Conservation (phyloP, 2,888 invertebrate genomes). For the Lottia gigantea region DNA sequence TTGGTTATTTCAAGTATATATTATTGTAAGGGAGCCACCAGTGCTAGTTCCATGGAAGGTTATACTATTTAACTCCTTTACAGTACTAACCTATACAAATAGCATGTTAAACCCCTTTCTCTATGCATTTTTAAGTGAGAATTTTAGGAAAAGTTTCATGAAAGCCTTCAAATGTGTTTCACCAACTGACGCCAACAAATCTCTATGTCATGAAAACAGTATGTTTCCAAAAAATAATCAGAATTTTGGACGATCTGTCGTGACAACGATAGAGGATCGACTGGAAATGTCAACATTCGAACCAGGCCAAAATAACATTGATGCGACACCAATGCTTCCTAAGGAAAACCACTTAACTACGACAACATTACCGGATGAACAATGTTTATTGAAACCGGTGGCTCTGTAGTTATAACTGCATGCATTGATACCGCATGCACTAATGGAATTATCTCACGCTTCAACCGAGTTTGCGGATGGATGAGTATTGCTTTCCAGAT, state of each 20-base stretch:
- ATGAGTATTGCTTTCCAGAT: no score
- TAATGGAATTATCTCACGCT: no score
- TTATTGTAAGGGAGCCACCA: slow-evolving; percentile 39
- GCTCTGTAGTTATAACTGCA: slow-evolving; percentile 9
- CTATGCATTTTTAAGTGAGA: slow-evolving; percentile 66
- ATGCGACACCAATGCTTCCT: background rate
- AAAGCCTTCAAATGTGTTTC: slow-evolving; percentile 64
- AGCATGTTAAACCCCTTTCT: slow-evolving; percentile 66
- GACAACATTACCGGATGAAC: slow-evolving; percentile 19
- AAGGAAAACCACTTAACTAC: background rate
- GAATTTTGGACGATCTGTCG: slow-evolving; percentile 25
- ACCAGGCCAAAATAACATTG: slow-evolving; percentile 4
- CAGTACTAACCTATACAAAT: slow-evolving; percentile 64
- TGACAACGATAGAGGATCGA: slow-evolving; percentile 29
- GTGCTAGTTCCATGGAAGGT: slow-evolving; percentile 36
- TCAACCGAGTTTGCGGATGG: no score
- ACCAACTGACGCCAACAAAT: slow-evolving; percentile 46
- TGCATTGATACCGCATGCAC: no score
- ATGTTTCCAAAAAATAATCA: slow-evolving; percentile 47
- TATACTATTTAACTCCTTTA: slow-evolving; percentile 59
- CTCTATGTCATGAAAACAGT: slow-evolving; percentile 50
- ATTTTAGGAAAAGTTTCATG: slow-evolving; percentile 64
- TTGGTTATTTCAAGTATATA: slow-evolving; percentile 62
- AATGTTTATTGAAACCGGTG: slow-evolving; percentile 24
- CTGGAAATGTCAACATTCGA: slow-evolving; percentile 32